Evolutionary conservation across 2,888 invertebrate species (phyloP).

Genomic region (Hydraecia micacea): DNA sequence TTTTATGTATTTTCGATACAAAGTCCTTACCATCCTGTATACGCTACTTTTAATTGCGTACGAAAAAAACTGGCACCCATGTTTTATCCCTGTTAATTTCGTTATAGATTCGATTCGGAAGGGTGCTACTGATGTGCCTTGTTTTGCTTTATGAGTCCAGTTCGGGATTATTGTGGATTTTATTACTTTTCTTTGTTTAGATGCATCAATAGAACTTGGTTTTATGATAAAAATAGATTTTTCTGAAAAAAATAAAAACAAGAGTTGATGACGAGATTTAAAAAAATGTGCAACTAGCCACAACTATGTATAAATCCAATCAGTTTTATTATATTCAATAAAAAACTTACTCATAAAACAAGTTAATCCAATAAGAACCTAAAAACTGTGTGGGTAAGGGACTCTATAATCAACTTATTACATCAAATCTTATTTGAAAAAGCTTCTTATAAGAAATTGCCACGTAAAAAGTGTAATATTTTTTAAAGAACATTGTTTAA

Average conservation of each 20-base stretch:
- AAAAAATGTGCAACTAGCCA: slow-evolving; percentile 5
- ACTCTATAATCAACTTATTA: slow-evolving; percentile 30
- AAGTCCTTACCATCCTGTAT: slow-evolving; percentile 63
- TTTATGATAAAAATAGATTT: background rate
- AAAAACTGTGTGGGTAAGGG: slow-evolving; percentile 18
- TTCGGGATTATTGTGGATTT: slow-evolving; percentile 24
- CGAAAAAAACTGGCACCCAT: slow-evolving; percentile 73
- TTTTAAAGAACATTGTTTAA: slow-evolving; percentile 63
- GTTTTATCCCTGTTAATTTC: slow-evolving; percentile 80
- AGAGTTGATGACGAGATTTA: background rate
- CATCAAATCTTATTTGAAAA: slow-evolving; percentile 45
- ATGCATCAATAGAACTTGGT: background rate
- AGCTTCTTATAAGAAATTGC: slow-evolving; percentile 56
- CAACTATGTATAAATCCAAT: slow-evolving; percentile 1
- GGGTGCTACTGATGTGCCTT: slow-evolving; percentile 71
- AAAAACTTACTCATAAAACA: slow-evolving; percentile 19
- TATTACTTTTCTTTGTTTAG: slow-evolving; percentile 24
- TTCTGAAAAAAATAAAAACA: background rate
- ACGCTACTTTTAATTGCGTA: slow-evolving; percentile 80
- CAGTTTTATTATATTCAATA: slow-evolving; percentile 34
- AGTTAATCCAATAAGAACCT: slow-evolving; percentile 44
- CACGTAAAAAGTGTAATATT: slow-evolving; percentile 46
- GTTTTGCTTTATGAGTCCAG: slow-evolving; percentile 68
- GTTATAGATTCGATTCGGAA: slow-evolving; percentile 80
- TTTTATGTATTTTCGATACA: background rate